Base-by-base conservation (phyloP, 2,113 vertebrate genomes). In the Neomonachus schauinslandi region DNA sequence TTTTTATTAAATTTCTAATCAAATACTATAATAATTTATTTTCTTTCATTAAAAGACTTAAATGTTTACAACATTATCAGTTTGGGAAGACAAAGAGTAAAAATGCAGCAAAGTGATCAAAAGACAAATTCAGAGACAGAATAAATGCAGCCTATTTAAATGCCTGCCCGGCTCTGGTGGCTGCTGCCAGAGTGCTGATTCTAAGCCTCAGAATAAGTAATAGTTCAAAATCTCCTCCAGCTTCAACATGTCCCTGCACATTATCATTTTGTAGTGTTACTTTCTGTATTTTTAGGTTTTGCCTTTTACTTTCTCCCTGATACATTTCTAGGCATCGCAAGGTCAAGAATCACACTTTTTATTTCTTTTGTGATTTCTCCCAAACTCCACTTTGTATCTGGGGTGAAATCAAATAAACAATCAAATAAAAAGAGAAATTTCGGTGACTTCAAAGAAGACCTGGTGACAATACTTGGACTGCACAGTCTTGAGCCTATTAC, bases 361-460 rank as follows among this genome's bases (percentile, higher is more conserved):
- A n/a, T n/a, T n/a, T n/a, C n/a, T n/a, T n/a, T n/a, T n/a, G n/a
- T n/a, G n/a, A n/a, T n/a, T n/a, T n/a, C n/a, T n/a, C n/a, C n/a
- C n/a, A n/a, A n/a, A n/a, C n/a, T n/a, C n/a, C n/a, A n/a, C n/a
- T n/a, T n/a, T n/a, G n/a, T n/a, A n/a, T n/a, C n/a, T n/a, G n/a
- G n/a, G n/a, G n/a, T n/a, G n/a, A n/a, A n/a, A n/a, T n/a, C n/a
- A n/a, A n/a, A n/a, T n/a, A n/a, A n/a, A n/a, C n/a, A n/a, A n/a
- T n/a, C n/a, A n/a, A n/a, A n/a, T n/a, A n/a, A n/a, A 97, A 19
- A 99, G 89, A 99, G 98, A 98, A 5, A 99, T 95, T 91, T 99
- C 98, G 0, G 99, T 98, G 5, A 99, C 99, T 98, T 99, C 99
- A 94, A 99, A 99, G 98, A 99, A 99, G 74, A 99, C 98, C 99